phyloP scores from a whole-genome alignment of 2,113 vertebrate genomes.

The Heterotilapia buettikoferi region DNA sequence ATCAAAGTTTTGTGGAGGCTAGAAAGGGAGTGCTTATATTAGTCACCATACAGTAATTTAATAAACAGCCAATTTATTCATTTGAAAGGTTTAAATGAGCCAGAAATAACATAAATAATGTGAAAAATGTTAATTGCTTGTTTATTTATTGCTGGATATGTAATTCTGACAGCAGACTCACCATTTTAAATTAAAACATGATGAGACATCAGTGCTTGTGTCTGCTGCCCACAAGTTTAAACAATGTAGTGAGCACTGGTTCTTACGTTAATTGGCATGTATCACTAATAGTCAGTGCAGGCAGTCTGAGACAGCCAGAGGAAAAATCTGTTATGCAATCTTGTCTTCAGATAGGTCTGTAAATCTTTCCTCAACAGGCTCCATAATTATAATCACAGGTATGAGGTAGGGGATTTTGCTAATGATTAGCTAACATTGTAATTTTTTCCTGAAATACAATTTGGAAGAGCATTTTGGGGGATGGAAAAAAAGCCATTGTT shows the following conservation, averaged over 20 bases:
- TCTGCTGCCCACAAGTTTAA: background rate
- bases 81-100: background rate
- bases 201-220: background rate
- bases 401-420: background rate
- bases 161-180: background rate
- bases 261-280: background rate
- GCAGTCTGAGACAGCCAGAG: background rate
- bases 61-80: background rate
- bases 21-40: background rate
- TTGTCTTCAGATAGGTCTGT: background rate
- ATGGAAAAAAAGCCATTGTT: background rate
- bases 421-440: background rate
- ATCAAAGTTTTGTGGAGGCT: background rate
- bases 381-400: background rate
- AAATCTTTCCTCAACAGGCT: background rate
- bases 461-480: background rate
- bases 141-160: background rate
- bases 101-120: background rate
- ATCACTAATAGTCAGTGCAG: background rate
- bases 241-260: background rate
- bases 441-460: background rate
- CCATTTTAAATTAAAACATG: background rate
- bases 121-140: background rate
- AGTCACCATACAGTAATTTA: background rate
- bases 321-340: background rate